These are phyloP conservation scores for Callithrix jacchus DNA, from an alignment of 2,113 vertebrate genomes.

Conservation along the genomic window DNA sequence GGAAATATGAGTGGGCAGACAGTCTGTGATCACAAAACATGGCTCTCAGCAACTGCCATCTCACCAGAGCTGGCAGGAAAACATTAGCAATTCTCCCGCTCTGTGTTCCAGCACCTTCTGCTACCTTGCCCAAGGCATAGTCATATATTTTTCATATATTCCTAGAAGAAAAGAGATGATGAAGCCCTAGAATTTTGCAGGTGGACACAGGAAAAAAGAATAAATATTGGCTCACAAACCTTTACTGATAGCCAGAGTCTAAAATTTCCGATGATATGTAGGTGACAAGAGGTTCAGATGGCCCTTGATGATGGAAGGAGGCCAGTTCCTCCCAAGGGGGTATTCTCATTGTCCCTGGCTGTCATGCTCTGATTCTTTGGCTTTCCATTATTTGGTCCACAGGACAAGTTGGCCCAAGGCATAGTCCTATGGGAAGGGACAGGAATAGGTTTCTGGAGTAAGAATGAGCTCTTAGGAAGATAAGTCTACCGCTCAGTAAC, in stretches of 20 bases:
- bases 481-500: neutral
- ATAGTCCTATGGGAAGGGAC: neutral
- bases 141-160: conserved; percentile 30
- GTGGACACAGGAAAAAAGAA: neutral
- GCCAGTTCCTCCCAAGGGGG: neutral
- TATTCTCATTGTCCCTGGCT: neutral
- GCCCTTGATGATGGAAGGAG: neutral
- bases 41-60: neutral
- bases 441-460: neutral
- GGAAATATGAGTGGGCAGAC: conserved; percentile 25
- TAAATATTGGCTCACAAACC: neutral
- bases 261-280: neutral
- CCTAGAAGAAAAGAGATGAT: neutral
- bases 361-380: conserved; percentile 33
- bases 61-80: conserved; percentile 2
- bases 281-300: neutral
- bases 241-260: neutral
- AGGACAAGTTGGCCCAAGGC: conserved; percentile 20
- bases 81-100: neutral
- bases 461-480: neutral
- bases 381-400: conserved; percentile 38
- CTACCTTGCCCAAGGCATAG: neutral
- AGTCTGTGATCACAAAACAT: conserved; percentile 22
- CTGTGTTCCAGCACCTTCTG: neutral
- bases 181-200: neutral